Evolutionary conservation across 2,113 vertebrate species (phyloP), one percentile per base, ranked within the genome.

Genomic region (Solea senegalensis): DNA sequence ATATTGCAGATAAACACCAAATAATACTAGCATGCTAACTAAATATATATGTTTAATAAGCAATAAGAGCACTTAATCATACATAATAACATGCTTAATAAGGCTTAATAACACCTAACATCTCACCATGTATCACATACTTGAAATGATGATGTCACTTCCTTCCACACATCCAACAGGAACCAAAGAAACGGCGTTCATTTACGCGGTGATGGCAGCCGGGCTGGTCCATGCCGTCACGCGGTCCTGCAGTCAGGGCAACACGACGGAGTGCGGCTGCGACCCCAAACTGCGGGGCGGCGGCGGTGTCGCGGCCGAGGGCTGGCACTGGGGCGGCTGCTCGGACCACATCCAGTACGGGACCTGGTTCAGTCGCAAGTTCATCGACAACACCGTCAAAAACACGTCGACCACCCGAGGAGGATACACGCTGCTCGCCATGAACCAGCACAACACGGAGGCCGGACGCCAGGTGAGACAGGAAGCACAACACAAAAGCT

Each of bases 301-400:
- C 0, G 93, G 94, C 0, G 93, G 94, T 70, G 95, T 94, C 0
- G 61, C 92, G 1, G 88, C 64, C 0, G 95, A 96, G 85, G 95
- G 95, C 56, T 99, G 98, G 98, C 95, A 98, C 69, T 99, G 98
- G 98, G 97, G 97, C 0, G 97, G 98, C 87, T 99, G 98, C 87
- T 98, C 98, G 0, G 98, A 99, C 11, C 94, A 98, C 7, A 92
- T 97, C 80, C 95, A 93, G 78, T 98, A 97, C 0, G 97, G 96
- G 34, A 96, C 94, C 89, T 86, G 94, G 63, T 95, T 99, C 94
- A 98, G 97, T 91, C 95, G 96, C n/a, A 95, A 73, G 83, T 99
- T 99, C 90, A 92, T 98, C 45, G 95, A 97, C 5, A 57, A 54
- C 15, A 67, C 84, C 0, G 0, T 78, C 13, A 94, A 78, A 78